Base-by-base conservation (phyloP, 2,113 vertebrate genomes). In the Empidonax traillii region DNA sequence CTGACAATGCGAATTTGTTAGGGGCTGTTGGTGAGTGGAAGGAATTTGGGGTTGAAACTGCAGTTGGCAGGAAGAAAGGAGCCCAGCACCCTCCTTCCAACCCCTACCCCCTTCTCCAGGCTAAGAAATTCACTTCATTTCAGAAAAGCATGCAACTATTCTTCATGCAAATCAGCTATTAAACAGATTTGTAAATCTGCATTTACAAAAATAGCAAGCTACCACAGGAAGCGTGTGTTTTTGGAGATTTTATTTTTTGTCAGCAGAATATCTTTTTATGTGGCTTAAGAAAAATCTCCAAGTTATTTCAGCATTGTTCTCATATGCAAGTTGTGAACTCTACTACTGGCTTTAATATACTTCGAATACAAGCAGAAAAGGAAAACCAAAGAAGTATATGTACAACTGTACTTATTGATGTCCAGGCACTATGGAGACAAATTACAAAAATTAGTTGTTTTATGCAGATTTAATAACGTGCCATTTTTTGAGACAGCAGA, bases 1-100 rank as follows among this genome's bases (percentile, higher is more conserved):
- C 97, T 94, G 96, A 97, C 96, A 97, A 97, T 94, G 94, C 52
- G 5, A 95, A 97, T 97, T 97, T 97, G 97, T 97, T 96, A 97
- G 97, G 97, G 97, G 96, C 92, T 98, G 69, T 98, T 98, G 96
- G 94, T 22, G 56, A 96, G 91, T 92, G 75, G 86, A 83, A 97
- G 77, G 96, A 97, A 97, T 98, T 97, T 91, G 93, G 59, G 91
- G 92, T 76, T 93, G 91, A 96, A 97, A 95, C 92, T 91, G 72
- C 95, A 96, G 89, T 94, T 94, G 92, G 73, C 90, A 96, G 96
- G 96, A 97, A 97, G 68, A 85, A 69, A 84, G 68, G 90, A 95
- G 43, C 68, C 73, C 85, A 52, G 62, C 31, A 31, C 67, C 88
- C 87, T 89, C 43, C 53, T 87, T 91, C 16, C 3, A 75, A 75